A percentile compares a stretch with the other conserved stretches of the same genome.
Conservation (phyloP, 2,888 invertebrate genomes). For the Pammene fasciana region DNA sequence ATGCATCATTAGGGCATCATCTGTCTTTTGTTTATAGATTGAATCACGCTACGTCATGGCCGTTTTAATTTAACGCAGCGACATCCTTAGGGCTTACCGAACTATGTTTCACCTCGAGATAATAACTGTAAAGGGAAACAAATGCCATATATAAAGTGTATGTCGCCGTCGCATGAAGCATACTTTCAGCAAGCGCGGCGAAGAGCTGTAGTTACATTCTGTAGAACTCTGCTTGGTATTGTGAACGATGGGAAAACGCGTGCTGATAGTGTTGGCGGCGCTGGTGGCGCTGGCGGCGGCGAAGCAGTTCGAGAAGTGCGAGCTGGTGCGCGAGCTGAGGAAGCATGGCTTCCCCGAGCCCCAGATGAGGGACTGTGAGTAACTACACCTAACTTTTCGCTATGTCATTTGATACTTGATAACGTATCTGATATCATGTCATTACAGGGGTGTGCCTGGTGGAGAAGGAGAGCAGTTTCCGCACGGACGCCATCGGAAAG, state of each 20-base stretch:
- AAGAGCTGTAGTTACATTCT: background rate
- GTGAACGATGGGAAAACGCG: slow-evolving; percentile 7
- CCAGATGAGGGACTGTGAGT: slow-evolving; percentile 44
- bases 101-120: slow-evolving; percentile 10
- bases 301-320: slow-evolving; percentile 43
- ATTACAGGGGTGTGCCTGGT: slow-evolving; percentile 67
- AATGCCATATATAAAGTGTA: slow-evolving; percentile 20
- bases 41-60: slow-evolving; percentile 19
- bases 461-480: slow-evolving; percentile 66
- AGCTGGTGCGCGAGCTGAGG: slow-evolving; percentile 44
- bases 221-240: background rate
- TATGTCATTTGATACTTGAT: background rate
- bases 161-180: background rate
- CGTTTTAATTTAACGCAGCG: background rate
- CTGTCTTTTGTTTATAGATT: slow-evolving; percentile 10
- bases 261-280: slow-evolving; percentile 19
- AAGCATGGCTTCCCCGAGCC: slow-evolving; percentile 43
- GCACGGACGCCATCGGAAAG: slow-evolving; percentile 64
- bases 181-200: slow-evolving; percentile 1
- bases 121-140: slow-evolving; percentile 20
- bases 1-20: background rate
- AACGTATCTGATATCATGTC: background rate
- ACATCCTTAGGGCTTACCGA: slow-evolving; percentile 17
- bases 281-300: slow-evolving; percentile 25
- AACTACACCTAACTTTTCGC: background rate